Evolutionary conservation across 2,888 invertebrate genomes (phyloP), one percentile per base, ranked within the genome.

Genomic region (Drosophila aldrichi): DNA sequence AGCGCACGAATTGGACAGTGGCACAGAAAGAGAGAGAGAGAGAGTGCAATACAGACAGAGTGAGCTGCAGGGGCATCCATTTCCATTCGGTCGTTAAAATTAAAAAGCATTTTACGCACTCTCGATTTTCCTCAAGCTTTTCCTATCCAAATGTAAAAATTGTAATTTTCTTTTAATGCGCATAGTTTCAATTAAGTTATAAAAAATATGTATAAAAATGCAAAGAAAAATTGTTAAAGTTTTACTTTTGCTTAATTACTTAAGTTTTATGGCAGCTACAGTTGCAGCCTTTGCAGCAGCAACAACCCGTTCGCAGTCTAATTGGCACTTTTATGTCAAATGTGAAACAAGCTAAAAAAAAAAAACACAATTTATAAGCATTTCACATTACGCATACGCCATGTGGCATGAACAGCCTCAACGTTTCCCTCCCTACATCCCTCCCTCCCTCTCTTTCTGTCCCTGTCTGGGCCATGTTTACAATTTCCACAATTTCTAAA

Each of bases 151-250:
- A 65, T 71, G 57, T 55, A 38, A 73, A 52, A 73, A 65, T 74
- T 75, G 75, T 73, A 70, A 79, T 64, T 75, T 54, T 38, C 68
- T 74, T 77, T 79, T 64, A 71, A 70, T 79, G 55, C 57, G 63
- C 70, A 66, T 81, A 85, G 79, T 82, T 83, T 85, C 83, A 85
- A 85, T 84, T 85, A 80, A 81, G 81, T 81, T 76, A 78, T 83
- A 83, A 22, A 22, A 32, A 34, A 18, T 46, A 57, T 38, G 6
- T 54, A 59, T 43, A 25, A 38, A 58, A 48, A 48, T 34, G 8
- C 36, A 16, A 74, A 64, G 76, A 63, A 82, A 82, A 77, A 83
- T 59, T 65, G 73, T 70, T 74, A 52, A 68, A 52, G 65, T 75
- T 68, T 72, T 62, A 65, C 62, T 64, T 67, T 75, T 74, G 63